Evolutionary conservation across 2,888 invertebrate genomes (phyloP).

Genomic region (Argynnis bischoffii): DNA sequence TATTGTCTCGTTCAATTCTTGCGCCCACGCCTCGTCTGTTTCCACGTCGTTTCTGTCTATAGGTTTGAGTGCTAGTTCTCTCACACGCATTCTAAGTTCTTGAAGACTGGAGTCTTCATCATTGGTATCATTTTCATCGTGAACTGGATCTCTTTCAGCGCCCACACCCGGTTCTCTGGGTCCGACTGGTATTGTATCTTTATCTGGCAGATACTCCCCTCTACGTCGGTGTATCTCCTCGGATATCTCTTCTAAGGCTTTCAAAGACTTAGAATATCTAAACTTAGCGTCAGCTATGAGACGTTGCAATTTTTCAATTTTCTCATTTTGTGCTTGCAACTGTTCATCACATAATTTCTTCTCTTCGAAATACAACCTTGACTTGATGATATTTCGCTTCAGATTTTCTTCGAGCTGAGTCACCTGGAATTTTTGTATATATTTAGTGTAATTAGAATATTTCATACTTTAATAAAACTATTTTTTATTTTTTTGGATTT

Average conservation of each 20-base stretch:
- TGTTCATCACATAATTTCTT: constrained; percentile 93
- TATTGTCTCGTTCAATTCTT: constrained; percentile 89
- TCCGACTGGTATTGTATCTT: constrained; percentile 74
- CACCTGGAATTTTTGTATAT: constrained; percentile 70
- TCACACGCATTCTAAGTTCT: constrained; percentile 85
- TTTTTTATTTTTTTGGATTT: neutral
- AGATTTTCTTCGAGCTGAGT: constrained; percentile 91
- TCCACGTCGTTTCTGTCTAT: constrained; percentile 88
- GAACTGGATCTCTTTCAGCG: constrained; percentile 83
- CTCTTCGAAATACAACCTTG: constrained; percentile 95
- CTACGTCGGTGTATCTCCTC: constrained; percentile 92
- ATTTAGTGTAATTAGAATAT: neutral
- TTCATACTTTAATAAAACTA: neutral
- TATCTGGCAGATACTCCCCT: constrained; percentile 77
- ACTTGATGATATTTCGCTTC: constrained; percentile 91
- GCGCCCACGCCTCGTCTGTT: constrained; percentile 88
- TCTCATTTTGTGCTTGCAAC: constrained; percentile 91
- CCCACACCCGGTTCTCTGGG: constrained; percentile 89
- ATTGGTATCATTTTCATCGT: constrained; percentile 63
- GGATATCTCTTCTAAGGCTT: constrained; percentile 93
- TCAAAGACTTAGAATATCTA: constrained; percentile 91
- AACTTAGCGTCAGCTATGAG: constrained; percentile 90
- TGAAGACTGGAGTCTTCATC: constrained; percentile 84
- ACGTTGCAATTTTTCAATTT: constrained; percentile 90
- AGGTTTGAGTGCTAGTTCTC: constrained; percentile 88